Conservation (phyloP, 1,140 invertebrate genomes). For the Lepidurus packardi region DNA sequence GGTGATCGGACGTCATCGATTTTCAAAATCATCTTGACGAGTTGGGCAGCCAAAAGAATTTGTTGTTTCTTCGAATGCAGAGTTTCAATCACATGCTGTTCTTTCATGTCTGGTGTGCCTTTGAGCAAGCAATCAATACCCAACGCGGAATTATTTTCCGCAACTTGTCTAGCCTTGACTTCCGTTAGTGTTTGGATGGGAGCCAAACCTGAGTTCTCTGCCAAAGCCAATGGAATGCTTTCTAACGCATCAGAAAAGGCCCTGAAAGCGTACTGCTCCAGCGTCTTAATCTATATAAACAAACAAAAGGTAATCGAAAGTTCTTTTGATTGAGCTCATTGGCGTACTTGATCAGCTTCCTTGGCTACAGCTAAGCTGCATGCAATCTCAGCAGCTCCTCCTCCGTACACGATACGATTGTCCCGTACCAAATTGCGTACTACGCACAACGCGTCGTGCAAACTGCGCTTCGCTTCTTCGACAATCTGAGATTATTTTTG, state of each 20-base stretch:
- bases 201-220: conserved; percentile 92
- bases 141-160: conserved; percentile 76
- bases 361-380: conserved; percentile 84
- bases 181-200: conserved; percentile 84
- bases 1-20: conserved; percentile 95
- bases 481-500: conserved; percentile 60
- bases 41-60: conserved; percentile 88
- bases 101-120: conserved; percentile 91
- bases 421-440: conserved; percentile 91
- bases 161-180: conserved; percentile 79
- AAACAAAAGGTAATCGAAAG: conserved; percentile 31
- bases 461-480: conserved; percentile 93
- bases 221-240: conserved; percentile 86
- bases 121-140: conserved; percentile 92
- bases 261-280: conserved; percentile 96
- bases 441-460: conserved; percentile 97
- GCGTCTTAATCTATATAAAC: conserved; percentile 62
- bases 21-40: conserved; percentile 99
- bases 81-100: conserved; percentile 93
- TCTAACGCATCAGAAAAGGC: conserved; percentile 95
- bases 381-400: conserved; percentile 92
- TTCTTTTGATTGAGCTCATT: background rate
- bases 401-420: conserved; percentile 91
- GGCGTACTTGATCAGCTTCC: conserved; percentile 72
- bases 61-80: conserved; percentile 96